Conservation (phyloP, 2,888 invertebrate genomes). For the Tenthredo livida region DNA sequence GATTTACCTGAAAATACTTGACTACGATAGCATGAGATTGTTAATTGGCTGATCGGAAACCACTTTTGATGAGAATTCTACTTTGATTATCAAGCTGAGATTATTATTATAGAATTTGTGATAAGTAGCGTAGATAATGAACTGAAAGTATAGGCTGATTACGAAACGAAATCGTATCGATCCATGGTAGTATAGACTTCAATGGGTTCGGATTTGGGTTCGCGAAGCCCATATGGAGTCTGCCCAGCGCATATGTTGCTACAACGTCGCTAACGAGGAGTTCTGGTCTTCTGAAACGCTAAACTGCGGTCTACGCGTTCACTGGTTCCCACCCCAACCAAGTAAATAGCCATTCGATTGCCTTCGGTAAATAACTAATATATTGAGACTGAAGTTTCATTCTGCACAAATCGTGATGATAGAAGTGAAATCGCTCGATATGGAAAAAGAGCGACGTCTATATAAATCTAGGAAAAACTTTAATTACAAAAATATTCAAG, state of each 20-base stretch:
- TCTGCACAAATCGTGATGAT: neutral
- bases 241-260: slow-evolving; percentile 77
- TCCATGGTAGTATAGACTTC: slow-evolving; percentile 58
- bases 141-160: slow-evolving; percentile 59
- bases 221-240: slow-evolving; percentile 76
- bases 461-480: neutral
- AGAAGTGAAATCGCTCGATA: neutral
- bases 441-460: neutral
- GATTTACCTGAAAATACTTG: neutral
- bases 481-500: neutral
- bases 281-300: slow-evolving; percentile 74
- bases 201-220: slow-evolving; percentile 68
- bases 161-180: slow-evolving; percentile 69
- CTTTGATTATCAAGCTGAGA: neutral
- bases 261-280: slow-evolving; percentile 77
- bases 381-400: slow-evolving; percentile 24
- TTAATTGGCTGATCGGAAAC: neutral
- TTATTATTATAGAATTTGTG: neutral
- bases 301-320: slow-evolving; percentile 71
- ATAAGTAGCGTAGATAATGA: slow-evolving; percentile 33
- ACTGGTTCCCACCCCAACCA: slow-evolving; percentile 69
- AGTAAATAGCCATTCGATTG: slow-evolving; percentile 75
- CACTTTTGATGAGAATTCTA: neutral
- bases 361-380: slow-evolving; percentile 72
- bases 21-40: neutral